Percentiles rank a stretch among this genome's conserved stretches.
Evolutionary conservation across 2,113 vertebrate species (phyloP).

Genomic region (Cyprinodon brontotheroides): DNA sequence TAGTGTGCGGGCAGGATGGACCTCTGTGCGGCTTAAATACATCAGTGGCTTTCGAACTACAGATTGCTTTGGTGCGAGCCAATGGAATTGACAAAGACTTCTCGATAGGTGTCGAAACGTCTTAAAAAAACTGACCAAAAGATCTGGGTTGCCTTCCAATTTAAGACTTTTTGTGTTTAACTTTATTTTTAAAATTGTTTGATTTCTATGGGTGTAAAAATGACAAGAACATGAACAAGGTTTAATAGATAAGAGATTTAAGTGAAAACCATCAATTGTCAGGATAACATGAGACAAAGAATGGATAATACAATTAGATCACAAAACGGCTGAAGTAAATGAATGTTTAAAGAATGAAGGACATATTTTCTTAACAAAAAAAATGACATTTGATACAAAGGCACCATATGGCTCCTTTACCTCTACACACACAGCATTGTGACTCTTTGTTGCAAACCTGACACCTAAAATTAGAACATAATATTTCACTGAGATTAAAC

Average conservation of each 20-base stretch:
- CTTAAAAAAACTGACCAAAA: too few relatives aligned
- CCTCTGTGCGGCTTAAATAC: too few relatives aligned
- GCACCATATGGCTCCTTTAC: constrained; percentile 14
- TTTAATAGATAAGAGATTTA: not conserved
- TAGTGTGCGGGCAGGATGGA: too few relatives aligned
- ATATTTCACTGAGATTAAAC: constrained; percentile 7
- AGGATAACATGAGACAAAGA: not conserved
- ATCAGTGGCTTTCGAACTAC: too few relatives aligned
- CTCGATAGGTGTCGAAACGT: too few relatives aligned
- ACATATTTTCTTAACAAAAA: not conserved
- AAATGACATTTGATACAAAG: not conserved
- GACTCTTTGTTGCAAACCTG: constrained; percentile 24
- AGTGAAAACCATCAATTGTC: not conserved
- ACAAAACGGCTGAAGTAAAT: not conserved
- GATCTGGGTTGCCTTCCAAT: too few relatives aligned
- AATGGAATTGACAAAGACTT: too few relatives aligned
- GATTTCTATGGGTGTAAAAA: too few relatives aligned
- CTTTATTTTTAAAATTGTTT: too few relatives aligned
- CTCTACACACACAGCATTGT: constrained; percentile 1
- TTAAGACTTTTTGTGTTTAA: too few relatives aligned
- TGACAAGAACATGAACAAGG: not conserved
- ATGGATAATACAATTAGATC: not conserved
- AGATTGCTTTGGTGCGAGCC: too few relatives aligned
- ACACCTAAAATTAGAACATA: constrained; percentile 31
- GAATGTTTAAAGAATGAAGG: not conserved